Base-by-base conservation (phyloP, 2,113 vertebrate species). In the Apus apus region DNA sequence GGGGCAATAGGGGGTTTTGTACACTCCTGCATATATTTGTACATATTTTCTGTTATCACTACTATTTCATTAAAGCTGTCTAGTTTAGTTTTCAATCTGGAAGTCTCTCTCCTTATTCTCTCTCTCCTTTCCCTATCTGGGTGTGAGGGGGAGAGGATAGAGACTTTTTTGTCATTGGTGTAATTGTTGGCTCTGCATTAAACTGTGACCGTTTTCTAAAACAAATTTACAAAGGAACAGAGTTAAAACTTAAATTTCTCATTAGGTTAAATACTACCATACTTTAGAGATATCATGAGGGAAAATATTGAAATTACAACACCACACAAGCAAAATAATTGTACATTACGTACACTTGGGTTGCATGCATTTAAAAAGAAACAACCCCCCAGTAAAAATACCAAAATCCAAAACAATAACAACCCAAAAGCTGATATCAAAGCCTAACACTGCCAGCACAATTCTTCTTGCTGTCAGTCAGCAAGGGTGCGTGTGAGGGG, bases 301-400 rank as follows among this genome's bases (percentile, higher is more conserved):
- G 65, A 77, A 90, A 90, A 72, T 40, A 82, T n/a, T 72, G 58
- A 26, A 90, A 82, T 86, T 81, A 61, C 38, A 54, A 34, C 56
- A 80, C 20, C 51, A 82, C 26, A 86, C 21, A 82, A 87, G 57
- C 34, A 70, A 86, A 87, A 75, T 82, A 26, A 76, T 89, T 90
- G 65, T 15, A 73, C 72, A 74, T 65, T 76, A 81, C 57, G 43
- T 53, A 73, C 36, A 82, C 25, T 51, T 81, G 64, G 19, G 43
- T 57, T 82, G 66, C 29, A 71, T 90, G 53, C n/a, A 87, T 93
- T 87, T 72, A 68, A 82, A 89, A 86, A 73, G 21, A 72, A 90
- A 93, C n/a, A 86, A 77, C 6, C 16, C 8, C 21, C 32, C 46
- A 16, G 27, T 38, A 74, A 86, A 71, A 45, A 64, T 68, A 78